Conservation (phyloP, 2,797 vertebrate genomes). For the Melanotaenia nigrans region DNA sequence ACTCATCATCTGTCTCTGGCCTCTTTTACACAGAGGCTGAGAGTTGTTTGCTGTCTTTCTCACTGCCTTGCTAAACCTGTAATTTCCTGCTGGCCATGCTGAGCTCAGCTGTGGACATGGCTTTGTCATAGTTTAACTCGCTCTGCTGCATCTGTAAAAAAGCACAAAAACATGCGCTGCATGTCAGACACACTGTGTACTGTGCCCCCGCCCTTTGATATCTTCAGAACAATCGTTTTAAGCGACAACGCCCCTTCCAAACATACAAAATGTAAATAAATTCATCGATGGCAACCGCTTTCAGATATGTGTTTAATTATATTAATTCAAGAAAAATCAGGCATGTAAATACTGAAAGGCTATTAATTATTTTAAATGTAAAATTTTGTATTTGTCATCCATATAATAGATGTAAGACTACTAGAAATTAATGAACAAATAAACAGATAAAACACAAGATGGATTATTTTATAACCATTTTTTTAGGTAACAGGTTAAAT, state of each 20-base stretch:
- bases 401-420: no score
- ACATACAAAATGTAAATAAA: background rate
- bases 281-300: background rate
- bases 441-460: no score
- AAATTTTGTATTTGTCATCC: no score
- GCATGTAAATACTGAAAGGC: no score
- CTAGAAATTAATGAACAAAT: no score
- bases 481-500: no score
- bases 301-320: no score
- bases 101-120: background rate
- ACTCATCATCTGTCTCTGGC: background rate
- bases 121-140: background rate
- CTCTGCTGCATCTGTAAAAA: background rate
- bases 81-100: conserved; percentile 2
- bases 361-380: no score
- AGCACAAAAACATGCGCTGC: no score
- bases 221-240: background rate
- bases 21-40: background rate
- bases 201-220: background rate
- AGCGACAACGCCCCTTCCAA: background rate
- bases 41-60: background rate
- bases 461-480: no score
- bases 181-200: no score
- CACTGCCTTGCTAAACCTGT: conserved; percentile 5
- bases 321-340: no score